Evolutionary conservation across 1,140 invertebrate genomes (phyloP), one percentile per base, ranked within the genome.

Genomic region (Cydia fagiglandana): DNA sequence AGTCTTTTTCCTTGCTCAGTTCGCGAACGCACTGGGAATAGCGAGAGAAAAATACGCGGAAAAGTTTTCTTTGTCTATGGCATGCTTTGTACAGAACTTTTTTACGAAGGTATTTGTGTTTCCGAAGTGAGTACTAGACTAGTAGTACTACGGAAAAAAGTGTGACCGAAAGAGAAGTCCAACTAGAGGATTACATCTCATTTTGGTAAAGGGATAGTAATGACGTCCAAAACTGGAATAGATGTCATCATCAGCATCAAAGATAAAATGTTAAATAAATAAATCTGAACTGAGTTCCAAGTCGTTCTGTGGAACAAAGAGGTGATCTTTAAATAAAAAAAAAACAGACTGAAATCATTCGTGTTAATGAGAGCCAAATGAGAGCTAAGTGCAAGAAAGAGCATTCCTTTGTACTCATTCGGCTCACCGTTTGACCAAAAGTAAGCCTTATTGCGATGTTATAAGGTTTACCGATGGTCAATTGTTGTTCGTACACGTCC

Each of bases 311-410:
- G 12, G 64, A 68, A 68, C 64, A 68, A 68, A 38, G 34, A 70
- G n/a, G 30, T 70, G 34, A n/a, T 45, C 17, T 41, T 70, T 45
- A 70, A 24, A 70, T n/a, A n/a, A n/a, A n/a, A n/a, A n/a, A n/a
- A n/a, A n/a, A n/a, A n/a, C 66, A 0, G n/a, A 13, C 34, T 70
- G 66, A 70, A 70, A 70, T 70, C 66, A 70, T 70, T 34, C 30
- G 30, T 41, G 66, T 41, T 70, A 70, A 70, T 70, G 66, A 70
- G 13, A 70, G 30, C 66, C 34, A 70, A 70, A 70, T 70, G 66
- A 70, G 13, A 70, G 30, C 66, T 70, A 70, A 70, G 38, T 70
- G 66, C 20, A 17, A 38, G 34, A n/a, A 10, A 7, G 9, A 68
- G 66, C 9, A 70, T 38, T 70, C n/a, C 66, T 70, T 70, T 70